A percentile compares a stretch with the other conserved stretches of the same genome.
Conservation (phyloP, 2,113 vertebrate genomes). For the Lota lota region DNA sequence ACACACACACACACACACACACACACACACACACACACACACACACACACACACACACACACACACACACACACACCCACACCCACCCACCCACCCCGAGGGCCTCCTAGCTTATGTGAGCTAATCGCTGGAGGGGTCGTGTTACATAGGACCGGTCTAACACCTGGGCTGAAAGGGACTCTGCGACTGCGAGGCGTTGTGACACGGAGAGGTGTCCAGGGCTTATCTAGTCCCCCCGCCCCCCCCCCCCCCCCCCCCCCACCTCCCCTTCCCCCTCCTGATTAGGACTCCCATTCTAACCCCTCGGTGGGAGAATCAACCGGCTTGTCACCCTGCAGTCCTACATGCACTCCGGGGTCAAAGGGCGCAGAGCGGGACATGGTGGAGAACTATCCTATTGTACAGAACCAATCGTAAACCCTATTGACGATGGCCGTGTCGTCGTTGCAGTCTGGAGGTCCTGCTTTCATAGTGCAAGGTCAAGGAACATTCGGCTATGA, state of each 20-base stretch:
- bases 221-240: slow-evolving; percentile 68
- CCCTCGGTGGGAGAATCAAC: slow-evolving; percentile 61
- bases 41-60: slow-evolving; percentile 34
- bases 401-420: not conserved
- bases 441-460: too few relatives aligned
- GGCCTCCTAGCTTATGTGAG: slow-evolving; percentile 71
- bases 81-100: slow-evolving; percentile 18
- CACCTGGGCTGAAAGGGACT: slow-evolving; percentile 69
- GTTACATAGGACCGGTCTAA: slow-evolving; percentile 74
- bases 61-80: slow-evolving; percentile 39
- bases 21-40: slow-evolving; percentile 18
- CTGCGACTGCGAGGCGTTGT: slow-evolving; percentile 44
- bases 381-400: slow-evolving; percentile 1
- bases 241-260: slow-evolving; percentile 58
- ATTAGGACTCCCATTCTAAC: slow-evolving; percentile 68
- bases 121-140: slow-evolving; percentile 70
- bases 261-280: slow-evolving; percentile 59
- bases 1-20: not conserved
- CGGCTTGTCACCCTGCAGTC: slow-evolving; percentile 18
- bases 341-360: slow-evolving; percentile 59
- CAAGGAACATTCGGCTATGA: too few relatives aligned
- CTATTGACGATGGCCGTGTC: too few relatives aligned
- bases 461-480: too few relatives aligned
- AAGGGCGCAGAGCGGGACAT: slow-evolving; percentile 21
- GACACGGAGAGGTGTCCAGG: slow-evolving; percentile 64